Conservation (phyloP, 1,140 invertebrate species). For the Aphelinus atriplicis region DNA sequence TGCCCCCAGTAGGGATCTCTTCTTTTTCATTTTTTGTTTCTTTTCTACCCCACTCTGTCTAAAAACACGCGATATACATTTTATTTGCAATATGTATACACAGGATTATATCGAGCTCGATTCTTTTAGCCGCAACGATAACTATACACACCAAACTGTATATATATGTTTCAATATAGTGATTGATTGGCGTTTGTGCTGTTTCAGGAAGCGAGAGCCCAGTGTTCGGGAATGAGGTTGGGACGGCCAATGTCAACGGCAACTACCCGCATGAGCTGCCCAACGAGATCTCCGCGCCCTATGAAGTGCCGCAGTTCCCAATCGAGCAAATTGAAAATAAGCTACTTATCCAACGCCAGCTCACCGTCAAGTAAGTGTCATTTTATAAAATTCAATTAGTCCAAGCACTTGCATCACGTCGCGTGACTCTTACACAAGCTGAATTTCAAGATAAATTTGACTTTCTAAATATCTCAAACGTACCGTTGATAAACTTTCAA, state of each 20-base stretch:
- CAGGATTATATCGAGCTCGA: no score
- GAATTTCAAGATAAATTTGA: no score
- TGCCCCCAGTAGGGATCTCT: neutral
- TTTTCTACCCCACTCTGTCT: slow-evolving; percentile 2
- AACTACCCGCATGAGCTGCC: slow-evolving; percentile 69
- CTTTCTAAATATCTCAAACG: no score
- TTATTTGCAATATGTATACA: no score
- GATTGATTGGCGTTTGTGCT: neutral
- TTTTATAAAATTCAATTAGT: no score
- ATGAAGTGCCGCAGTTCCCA: slow-evolving; percentile 95
- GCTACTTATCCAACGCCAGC: slow-evolving; percentile 87
- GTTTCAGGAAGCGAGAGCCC: slow-evolving; percentile 63
- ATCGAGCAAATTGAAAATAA: slow-evolving; percentile 97
- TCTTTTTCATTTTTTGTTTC: neutral
- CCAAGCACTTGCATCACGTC: no score
- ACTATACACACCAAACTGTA: no score
- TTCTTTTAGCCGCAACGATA: neutral
- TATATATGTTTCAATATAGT: neutral
- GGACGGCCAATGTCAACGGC: slow-evolving; percentile 10
- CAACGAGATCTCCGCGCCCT: slow-evolving; percentile 92
- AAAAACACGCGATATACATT: no score
- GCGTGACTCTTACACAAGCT: no score
- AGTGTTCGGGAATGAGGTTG: slow-evolving; percentile 56
- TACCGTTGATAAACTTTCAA: no score
- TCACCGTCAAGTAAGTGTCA: slow-evolving; percentile 83